Evolutionary conservation across 2,888 invertebrate genomes (phyloP).

Genomic region (Abrostola tripartita): DNA sequence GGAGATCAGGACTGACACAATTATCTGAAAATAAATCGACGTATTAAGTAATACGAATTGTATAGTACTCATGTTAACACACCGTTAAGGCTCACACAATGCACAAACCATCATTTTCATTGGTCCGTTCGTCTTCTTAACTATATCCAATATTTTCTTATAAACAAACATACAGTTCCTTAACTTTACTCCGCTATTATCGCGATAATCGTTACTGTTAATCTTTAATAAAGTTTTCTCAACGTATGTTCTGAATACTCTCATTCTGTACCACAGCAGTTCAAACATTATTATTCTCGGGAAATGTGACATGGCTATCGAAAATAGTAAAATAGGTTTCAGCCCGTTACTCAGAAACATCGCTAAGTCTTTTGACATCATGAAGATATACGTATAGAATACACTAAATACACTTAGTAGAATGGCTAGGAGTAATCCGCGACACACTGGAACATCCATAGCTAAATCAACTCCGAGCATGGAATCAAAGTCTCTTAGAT

Average conservation of each 20-base stretch:
- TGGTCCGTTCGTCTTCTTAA: not conserved
- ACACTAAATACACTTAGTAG: not conserved
- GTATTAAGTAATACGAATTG: too few relatives aligned
- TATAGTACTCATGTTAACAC: too few relatives aligned
- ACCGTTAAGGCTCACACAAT: not conserved
- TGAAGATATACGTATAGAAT: too few relatives aligned
- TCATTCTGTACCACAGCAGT: slow-evolving; percentile 2
- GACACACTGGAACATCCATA: not conserved
- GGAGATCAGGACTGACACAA: not conserved
- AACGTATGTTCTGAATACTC: not conserved
- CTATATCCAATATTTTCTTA: not conserved
- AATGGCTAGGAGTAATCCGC: not conserved
- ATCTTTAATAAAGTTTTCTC: not conserved
- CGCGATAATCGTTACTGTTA: not conserved
- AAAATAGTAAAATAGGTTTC: not conserved
- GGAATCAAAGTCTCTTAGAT: not conserved
- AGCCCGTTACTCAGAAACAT: too few relatives aligned
- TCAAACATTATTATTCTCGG: slow-evolving; percentile 1
- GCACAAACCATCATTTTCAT: not conserved
- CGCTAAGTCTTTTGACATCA: too few relatives aligned
- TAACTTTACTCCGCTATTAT: not conserved
- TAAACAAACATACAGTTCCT: not conserved
- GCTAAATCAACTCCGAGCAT: not conserved
- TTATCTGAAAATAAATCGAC: not conserved
- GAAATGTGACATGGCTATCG: not conserved